phyloP scores from a whole-genome alignment of 2,797 vertebrate genomes.

The Crocodylus rhombifer region DNA sequence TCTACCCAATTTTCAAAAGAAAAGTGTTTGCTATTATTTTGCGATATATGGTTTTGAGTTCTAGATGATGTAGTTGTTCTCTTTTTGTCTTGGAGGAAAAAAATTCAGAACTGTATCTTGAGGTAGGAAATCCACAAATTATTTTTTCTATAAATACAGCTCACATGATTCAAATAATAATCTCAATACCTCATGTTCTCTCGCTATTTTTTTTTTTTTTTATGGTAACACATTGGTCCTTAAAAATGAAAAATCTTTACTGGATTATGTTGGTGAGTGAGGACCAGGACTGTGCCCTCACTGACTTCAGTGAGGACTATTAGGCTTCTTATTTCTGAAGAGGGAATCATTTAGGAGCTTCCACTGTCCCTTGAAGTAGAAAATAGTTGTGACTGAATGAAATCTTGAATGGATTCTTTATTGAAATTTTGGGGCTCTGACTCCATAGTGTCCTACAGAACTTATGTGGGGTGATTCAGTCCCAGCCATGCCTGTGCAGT shows the following conservation, averaged over 20 bases:
- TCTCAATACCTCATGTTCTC: neutral
- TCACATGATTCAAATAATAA: no score
- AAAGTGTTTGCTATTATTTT: neutral
- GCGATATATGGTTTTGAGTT: neutral
- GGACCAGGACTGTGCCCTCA: neutral
- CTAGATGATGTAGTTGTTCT: neutral
- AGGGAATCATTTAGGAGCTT: neutral
- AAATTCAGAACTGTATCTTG: neutral
- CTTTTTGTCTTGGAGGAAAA: neutral
- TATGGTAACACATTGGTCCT: neutral
- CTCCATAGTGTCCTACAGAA: neutral
- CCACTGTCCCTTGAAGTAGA: neutral
- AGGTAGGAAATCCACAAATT: neutral
- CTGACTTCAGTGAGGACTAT: neutral
- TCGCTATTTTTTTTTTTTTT: neutral
- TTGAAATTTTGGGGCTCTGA: neutral
- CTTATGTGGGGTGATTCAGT: no score
- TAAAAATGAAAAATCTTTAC: neutral
- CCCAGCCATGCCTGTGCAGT: no score
- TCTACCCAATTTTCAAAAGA: neutral
- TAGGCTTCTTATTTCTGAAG: neutral
- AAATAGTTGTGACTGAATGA: neutral
- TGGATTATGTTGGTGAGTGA: neutral
- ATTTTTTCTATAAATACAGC: neutral
- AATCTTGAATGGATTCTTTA: neutral